Base-by-base conservation (phyloP, 1,140 invertebrate species). In the Pogonomyrmex barbatus region DNA sequence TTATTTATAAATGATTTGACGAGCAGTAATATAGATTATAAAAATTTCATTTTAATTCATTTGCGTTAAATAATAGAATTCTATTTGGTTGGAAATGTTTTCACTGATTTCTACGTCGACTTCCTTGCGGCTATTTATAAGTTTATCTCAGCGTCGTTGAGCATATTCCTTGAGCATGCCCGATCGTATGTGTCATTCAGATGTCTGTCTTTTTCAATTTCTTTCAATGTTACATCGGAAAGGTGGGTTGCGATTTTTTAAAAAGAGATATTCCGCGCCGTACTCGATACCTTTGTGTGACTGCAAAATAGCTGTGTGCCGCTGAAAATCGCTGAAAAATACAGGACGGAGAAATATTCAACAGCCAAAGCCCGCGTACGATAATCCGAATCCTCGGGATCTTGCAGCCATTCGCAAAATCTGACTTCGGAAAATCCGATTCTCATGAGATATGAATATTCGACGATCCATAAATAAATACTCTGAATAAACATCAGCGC, bases 61-160 rank as follows among this genome's bases (percentile, higher is more conserved):
- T 30, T 4, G 33, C 6, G n/a, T 70, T 8, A 42, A 81, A 73
- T 36, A 58, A 71, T 60, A 6, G 6, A 60, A 4, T 73, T 73
- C 45, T 1, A 36, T 54, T 24, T 10, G 5, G 10, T 36, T 36
- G 4, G 67, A 91, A 82, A 83, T 84, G 87, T 92, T 93, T 93
- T 89, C 89, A 88, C 88, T 91, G 91, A 93, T 39, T 12, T 47
- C n/a, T 12, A 17, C 88, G 88, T 87, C 79, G 68, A 82, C 86
- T 91, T 91, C 87, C 91, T 90, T 87, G 65, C 81, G 14, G 54
- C 60, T 90, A 90, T 90, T 91, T 88, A 86, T 91, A 91, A 67
- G 73, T 91, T 88, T 88, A 87, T 86, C 85, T 84, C 71, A 63
- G 56, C 67, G 60, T 71, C 50, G 68, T 87, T 63, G 81, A 36